phyloP scores from a whole-genome alignment of 2,888 invertebrate genomes.

The Acronicta leporina region DNA sequence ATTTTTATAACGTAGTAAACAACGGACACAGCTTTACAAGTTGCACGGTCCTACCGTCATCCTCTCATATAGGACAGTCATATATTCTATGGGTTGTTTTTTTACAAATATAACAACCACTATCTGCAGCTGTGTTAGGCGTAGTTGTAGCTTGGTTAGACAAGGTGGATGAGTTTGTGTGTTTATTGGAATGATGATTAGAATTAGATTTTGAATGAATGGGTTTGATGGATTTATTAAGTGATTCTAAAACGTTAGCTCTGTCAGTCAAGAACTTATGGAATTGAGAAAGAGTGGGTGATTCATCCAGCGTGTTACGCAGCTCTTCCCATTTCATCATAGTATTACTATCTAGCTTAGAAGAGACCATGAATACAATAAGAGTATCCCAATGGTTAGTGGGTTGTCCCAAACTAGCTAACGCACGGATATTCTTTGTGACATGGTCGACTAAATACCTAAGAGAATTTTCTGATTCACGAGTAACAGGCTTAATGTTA shows the following conservation, averaged over 20 bases:
- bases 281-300: not conserved
- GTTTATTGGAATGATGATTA: not conserved
- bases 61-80: constrained; percentile 40
- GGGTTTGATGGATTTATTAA: not conserved
- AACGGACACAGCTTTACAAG: too few species aligned
- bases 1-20: too few species aligned
- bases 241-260: not conserved
- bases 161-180: not conserved
- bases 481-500: constrained; percentile 8
- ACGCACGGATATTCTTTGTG: constrained; percentile 29
- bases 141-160: not conserved
- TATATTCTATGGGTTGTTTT: not conserved
- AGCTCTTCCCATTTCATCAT: not conserved
- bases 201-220: not conserved
- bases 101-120: too few species aligned
- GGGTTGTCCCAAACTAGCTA: constrained; percentile 41
- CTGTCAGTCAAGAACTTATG: constrained; percentile 3
- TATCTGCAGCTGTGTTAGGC: not conserved
- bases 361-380: constrained; percentile 39
- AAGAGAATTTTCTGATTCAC: not conserved
- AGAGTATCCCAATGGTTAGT: constrained; percentile 39
- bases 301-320: not conserved
- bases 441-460: not conserved
- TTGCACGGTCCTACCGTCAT: too few species aligned
- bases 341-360: not conserved